Evolutionary conservation across 2,888 invertebrate species (phyloP), one percentile per base, ranked within the genome.

Genomic region (Eurois occulta): DNA sequence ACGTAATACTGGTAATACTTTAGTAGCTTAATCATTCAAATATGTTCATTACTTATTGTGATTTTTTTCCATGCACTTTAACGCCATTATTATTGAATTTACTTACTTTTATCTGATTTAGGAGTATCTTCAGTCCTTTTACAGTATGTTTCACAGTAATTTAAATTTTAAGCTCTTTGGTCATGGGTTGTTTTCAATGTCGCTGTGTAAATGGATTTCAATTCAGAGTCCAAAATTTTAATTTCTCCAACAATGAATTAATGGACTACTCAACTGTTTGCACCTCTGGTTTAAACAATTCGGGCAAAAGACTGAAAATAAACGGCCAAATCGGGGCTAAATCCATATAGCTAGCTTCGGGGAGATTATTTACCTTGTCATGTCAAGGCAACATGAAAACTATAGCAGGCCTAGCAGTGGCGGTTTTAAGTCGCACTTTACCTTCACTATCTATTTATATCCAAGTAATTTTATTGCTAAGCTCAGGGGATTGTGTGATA

Each of bases 1-100:
- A 86, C 83, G 76, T 83, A 80, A 83, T 80, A 18, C 65, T 84
- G 83, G 76, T 83, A 80, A 83, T 80, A 18, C 65, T 84, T 81
- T 75, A 55, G 62, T 70, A n/a, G 58, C 81, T 75, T 74, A 85
- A 77, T 77, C 74, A 84, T 78, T 79, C 1, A 81, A 81, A 80
- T 85, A 76, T 74, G 69, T 62, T 35, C 46, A 77, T 69, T 55
- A 38, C 6, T 58, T 75, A 55, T 75, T 85, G 41, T 78, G 8
- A 16, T n/a, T 68, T 66, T 66, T 66, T 74, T 78, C 28, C 11
- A 32, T 75, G 64, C 55, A 65, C 41, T 46, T 5, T 66, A 55
- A n/a, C 41, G 38, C 11, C n/a, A 43, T 43, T 32, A 58, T 41
- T 18, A n/a, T 3, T 2, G 4, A 3, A 62, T 55, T n/a, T 70